phyloP scores from a whole-genome alignment of 2,888 invertebrate species.

The Odontocolon sp. region DNA sequence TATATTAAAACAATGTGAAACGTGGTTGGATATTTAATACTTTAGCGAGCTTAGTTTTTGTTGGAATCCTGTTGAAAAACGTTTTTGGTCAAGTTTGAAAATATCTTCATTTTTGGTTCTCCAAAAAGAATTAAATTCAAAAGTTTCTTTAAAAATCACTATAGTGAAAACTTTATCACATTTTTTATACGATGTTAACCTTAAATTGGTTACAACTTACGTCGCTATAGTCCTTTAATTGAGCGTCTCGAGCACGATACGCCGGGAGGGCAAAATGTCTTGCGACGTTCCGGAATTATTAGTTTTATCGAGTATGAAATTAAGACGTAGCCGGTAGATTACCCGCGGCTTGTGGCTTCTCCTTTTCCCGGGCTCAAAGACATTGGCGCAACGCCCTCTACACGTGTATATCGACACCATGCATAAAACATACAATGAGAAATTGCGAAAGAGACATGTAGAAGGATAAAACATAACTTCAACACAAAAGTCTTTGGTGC shows the following conservation, averaged over 20 bases:
- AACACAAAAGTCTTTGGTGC: background rate
- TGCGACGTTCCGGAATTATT: slow-evolving; percentile 68
- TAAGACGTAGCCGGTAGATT: slow-evolving; percentile 69
- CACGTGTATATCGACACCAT: slow-evolving; percentile 49
- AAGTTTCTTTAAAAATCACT: too few relatives aligned
- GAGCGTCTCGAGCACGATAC: slow-evolving; percentile 21
- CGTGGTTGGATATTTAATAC: too few relatives aligned
- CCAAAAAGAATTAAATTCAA: too few relatives aligned
- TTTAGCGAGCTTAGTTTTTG: too few relatives aligned
- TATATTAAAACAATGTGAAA: background rate
- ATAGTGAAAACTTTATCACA: too few relatives aligned
- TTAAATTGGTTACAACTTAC: too few relatives aligned
- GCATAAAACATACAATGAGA: slow-evolving; percentile 31
- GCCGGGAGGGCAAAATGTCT: background rate
- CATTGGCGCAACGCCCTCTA: slow-evolving; percentile 26
- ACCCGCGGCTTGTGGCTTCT: slow-evolving; percentile 25
- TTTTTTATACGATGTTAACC: too few relatives aligned
- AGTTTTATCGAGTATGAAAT: slow-evolving; percentile 76
- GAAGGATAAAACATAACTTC: background rate
- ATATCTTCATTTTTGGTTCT: too few relatives aligned
- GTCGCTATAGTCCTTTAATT: too few relatives aligned
- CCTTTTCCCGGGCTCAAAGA: slow-evolving; percentile 2
- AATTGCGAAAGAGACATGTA: slow-evolving; percentile 1
- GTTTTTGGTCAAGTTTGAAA: too few relatives aligned
- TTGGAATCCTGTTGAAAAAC: too few relatives aligned